Evolutionary conservation across 2,113 vertebrate genomes (phyloP).

Genomic region (Raja brachyura): DNA sequence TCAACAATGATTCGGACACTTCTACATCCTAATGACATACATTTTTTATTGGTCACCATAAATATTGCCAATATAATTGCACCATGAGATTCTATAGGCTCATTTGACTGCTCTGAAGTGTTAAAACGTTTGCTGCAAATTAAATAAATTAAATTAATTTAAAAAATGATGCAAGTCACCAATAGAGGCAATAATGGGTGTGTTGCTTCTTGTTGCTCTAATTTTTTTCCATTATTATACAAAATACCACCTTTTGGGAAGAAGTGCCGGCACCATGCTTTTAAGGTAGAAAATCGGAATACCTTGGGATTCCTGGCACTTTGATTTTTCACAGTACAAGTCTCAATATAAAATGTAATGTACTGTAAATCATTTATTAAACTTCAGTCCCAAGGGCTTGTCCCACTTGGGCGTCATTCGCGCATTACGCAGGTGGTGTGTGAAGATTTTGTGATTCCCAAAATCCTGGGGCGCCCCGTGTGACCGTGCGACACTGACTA

Average conservation of each 20-base stretch:
- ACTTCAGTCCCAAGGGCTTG: no score
- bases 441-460: no score
- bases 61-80: not conserved
- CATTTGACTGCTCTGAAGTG: not conserved
- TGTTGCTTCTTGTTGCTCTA: not conserved
- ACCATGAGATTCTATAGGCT: not conserved
- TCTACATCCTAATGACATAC: no score
- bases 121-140: not conserved
- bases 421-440: no score
- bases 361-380: not conserved
- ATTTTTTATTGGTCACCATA: not conserved
- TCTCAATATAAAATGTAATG: not conserved
- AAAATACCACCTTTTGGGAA: no score
- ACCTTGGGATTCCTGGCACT: not conserved
- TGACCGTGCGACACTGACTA: no score
- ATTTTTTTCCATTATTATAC: no score
- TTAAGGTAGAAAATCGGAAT: not conserved
- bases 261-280: no score
- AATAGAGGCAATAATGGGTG: not conserved
- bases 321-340: not conserved
- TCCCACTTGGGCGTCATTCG: no score
- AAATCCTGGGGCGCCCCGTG: no score
- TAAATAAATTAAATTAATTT: no score
- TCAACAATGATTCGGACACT: not conserved
- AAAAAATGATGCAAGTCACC: not conserved